Conservation (phyloP, 2,797 vertebrate genomes). For the Smutsia temminckii region DNA sequence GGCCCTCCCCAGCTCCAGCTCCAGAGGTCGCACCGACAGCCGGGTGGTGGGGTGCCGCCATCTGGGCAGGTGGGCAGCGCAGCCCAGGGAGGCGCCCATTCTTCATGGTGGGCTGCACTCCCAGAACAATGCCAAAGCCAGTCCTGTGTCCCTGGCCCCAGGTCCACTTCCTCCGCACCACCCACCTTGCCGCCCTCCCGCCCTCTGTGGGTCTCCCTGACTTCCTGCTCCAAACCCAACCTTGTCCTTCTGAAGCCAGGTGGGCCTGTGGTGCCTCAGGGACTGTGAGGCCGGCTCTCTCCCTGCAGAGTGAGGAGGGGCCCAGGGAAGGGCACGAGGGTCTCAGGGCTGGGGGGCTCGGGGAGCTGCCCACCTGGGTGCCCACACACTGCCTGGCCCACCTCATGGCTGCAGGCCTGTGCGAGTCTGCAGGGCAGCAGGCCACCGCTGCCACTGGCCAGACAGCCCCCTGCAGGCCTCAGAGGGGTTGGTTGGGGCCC, state of each 20-base stretch:
- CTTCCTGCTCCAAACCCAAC: neutral
- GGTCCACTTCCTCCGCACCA: neutral
- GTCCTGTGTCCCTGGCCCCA: neutral
- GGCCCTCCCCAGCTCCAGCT: neutral
- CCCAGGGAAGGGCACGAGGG: no score
- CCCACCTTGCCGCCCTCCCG: neutral
- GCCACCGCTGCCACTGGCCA: neutral
- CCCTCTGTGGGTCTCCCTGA: accelerated
- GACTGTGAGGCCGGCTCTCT: neutral
- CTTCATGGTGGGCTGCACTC: neutral
- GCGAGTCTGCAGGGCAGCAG: neutral
- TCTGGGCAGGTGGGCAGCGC: neutral
- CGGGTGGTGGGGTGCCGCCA: no score
- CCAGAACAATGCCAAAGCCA: accelerated
- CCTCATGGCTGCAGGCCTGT: neutral
- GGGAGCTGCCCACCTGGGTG: neutral
- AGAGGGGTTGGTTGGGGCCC: neutral
- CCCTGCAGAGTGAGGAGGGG: no score
- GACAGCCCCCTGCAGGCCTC: neutral
- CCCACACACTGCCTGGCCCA: neutral
- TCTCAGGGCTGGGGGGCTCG: neutral
- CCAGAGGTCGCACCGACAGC: no score
- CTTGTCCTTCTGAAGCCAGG: neutral
- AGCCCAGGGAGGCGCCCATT: neutral
- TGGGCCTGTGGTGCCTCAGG: neutral